Conservation (phyloP, 2,888 invertebrate genomes). For the Alcis repandata region DNA sequence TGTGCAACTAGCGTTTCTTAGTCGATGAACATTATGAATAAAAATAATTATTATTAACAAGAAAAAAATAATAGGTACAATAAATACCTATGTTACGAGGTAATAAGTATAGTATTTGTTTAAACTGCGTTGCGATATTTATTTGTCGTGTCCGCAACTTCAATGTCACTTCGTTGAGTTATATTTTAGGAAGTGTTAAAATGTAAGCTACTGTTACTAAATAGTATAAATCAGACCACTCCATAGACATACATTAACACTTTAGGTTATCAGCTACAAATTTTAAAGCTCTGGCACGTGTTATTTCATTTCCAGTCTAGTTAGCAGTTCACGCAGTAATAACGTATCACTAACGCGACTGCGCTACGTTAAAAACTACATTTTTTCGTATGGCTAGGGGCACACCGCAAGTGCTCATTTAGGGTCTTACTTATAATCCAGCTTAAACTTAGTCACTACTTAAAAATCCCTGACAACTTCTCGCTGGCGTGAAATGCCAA, state of each 20-base stretch:
- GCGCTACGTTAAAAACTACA: not conserved
- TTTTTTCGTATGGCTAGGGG: not conserved
- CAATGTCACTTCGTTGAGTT: conserved; percentile 9
- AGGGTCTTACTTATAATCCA: too few species aligned
- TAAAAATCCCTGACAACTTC: too few species aligned
- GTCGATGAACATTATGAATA: conserved; percentile 12
- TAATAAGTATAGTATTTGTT: not conserved
- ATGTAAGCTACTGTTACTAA: conserved; percentile 10
- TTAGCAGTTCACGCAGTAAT: conserved; percentile 17
- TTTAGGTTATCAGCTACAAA: conserved; percentile 5
- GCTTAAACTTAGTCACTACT: too few species aligned
- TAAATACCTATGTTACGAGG: conserved; percentile 1
- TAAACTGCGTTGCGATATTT: not conserved
- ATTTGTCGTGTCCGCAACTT: not conserved
- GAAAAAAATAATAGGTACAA: not conserved
- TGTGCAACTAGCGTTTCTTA: conserved; percentile 34
- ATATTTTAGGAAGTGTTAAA: conserved; percentile 2
- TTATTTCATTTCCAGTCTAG: conserved; percentile 22
- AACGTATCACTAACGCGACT: not conserved
- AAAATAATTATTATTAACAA: not conserved
- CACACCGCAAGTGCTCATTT: not conserved
- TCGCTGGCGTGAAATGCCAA: too few species aligned
- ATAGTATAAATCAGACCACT: conserved; percentile 23
- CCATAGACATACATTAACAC: conserved; percentile 14
- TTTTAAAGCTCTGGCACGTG: conserved; percentile 33